phyloP scores from a whole-genome alignment of 2,797 vertebrate genomes.

The Eidolon dupreanum region DNA sequence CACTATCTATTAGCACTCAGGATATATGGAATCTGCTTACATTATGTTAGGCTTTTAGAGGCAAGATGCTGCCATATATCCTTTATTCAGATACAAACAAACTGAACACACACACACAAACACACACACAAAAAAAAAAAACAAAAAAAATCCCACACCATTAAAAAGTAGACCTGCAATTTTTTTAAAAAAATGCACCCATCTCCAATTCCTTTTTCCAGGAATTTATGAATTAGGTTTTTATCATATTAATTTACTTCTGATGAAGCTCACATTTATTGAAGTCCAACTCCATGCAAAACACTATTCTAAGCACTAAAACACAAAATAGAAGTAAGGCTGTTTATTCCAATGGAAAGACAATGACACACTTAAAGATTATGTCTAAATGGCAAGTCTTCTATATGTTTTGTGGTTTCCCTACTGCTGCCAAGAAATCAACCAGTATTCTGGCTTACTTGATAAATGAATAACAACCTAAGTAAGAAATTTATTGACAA shows the following conservation, averaged over 20 bases:
- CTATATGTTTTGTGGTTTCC: background rate
- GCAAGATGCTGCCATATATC: background rate
- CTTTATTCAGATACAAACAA: background rate
- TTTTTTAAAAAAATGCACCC: background rate
- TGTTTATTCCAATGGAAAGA: background rate
- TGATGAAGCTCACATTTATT: background rate
- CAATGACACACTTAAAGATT: background rate
- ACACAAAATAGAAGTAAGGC: background rate
- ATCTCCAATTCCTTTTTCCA: conserved; percentile 1
- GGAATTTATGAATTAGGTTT: background rate
- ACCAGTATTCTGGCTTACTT: background rate
- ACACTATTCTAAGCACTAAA: background rate
- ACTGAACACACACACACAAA: background rate
- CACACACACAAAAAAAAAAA: background rate
- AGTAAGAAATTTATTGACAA: background rate
- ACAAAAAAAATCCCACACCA: background rate
- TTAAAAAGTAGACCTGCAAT: background rate
- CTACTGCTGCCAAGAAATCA: background rate
- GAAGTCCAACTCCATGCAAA: background rate
- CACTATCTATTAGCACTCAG: conserved; percentile 7
- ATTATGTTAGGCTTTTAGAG: conserved; percentile 15
- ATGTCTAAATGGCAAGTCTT: background rate
- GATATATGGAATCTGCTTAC: background rate
- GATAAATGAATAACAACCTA: background rate
- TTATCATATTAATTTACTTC: conserved; percentile 16